Evolutionary conservation across 2,888 invertebrate species (phyloP).

Genomic region (Strigamia transsilvanica): DNA sequence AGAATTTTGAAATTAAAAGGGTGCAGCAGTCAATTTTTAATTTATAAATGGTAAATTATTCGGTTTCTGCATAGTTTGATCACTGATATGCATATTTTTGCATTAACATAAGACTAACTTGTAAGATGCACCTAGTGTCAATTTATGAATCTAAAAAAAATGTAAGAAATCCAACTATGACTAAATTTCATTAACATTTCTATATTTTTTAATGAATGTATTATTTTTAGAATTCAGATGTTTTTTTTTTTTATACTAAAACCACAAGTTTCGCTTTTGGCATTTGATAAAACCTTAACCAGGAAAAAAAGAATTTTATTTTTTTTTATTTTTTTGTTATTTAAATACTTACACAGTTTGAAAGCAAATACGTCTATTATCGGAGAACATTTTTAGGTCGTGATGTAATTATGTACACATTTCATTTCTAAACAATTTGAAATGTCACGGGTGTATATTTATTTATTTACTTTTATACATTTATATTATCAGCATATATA

Average conservation of each 20-base stretch:
- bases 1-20: no score
- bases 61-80: no score
- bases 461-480: not conserved
- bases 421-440: conserved; percentile 1
- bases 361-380: not conserved
- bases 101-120: no score
- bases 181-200: no score
- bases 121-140: no score
- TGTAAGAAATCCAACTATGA: no score
- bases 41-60: no score
- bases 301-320: not conserved
- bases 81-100: no score
- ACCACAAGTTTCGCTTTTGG: not conserved
- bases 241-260: not conserved
- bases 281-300: not conserved
- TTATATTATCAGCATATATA: not conserved
- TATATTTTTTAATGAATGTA: no score
- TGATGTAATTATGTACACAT: conserved; percentile 42
- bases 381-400: conserved; percentile 24
- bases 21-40: no score
- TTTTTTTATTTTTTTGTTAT: not conserved
- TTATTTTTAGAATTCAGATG: no score
- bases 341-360: not conserved
- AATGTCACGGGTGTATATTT: not conserved
- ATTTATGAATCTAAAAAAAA: no score